Base-by-base conservation (phyloP, 2,113 vertebrate species). In the Melanostigma gelatinosum region DNA sequence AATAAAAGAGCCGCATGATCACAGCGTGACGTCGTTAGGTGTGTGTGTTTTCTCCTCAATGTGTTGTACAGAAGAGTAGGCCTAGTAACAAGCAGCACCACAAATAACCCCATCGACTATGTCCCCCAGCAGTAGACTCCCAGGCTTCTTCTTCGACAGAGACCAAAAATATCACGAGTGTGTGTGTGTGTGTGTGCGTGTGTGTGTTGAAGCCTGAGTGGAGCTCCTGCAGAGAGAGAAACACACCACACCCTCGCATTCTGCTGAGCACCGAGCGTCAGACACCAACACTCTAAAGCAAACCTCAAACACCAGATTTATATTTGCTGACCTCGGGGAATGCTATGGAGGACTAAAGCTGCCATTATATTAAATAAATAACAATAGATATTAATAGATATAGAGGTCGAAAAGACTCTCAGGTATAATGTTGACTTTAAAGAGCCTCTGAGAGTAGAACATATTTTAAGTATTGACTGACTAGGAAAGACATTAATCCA, bases 91-190 rank as follows among this genome's bases (percentile, higher is more conserved):
- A 44, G 42, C 42, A 86, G 68, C 55, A 63, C 84, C 73, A 74
- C 82, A 90, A 92, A 91, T 88, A 91, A 79, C 85, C 67, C 67
- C 85, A 87, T 89, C 87, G 91, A 86, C 82, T 72, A 50, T 36
- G 12, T 87, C 44, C 4, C 88, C 69, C 81, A 79, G 85, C 3
- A 55, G 76, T 61, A 24, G 52, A 8, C 62, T 77, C 60, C 46
- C n/a, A 10, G 66, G 62, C n/a, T 82, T 40, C 67, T 75, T 57
- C 54, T 32, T 63, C 71, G 61, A 72, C 74, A 64, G 61, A 3
- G 63, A 92, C 89, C 32, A 86, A 88, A 34, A 89, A 88, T 90
- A 87, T 87, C 78, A 1, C 64, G 1, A 5, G 13, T 16, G 13
- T 46, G 44, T 46, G 46, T 50, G 46, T 50, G 46, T 50, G 46